Base-by-base conservation (phyloP, 2,797 vertebrate genomes). In the Gallinago stenura region DNA sequence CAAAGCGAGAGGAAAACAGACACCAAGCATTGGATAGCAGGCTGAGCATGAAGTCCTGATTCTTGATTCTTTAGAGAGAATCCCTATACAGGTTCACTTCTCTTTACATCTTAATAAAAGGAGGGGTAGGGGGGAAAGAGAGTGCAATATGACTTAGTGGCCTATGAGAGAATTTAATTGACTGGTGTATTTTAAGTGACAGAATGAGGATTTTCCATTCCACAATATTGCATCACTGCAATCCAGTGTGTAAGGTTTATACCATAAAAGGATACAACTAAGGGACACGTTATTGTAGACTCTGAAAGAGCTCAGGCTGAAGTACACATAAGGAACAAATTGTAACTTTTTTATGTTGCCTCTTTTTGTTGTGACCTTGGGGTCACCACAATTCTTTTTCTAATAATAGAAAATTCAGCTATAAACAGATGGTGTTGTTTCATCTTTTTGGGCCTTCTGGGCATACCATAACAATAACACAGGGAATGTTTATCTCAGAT, bases 321-420 rank as follows among this genome's bases (percentile, higher is more conserved):
- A 77, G 37, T 16, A 61, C 26, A n/a, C n/a, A n/a, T n/a, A n/a
- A 82, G 46, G 8, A 82, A 6, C 8, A 87, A 79, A 77, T 4
- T 6, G 13, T 24, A 85, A 83, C 28, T 80, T 86, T 60, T 71
- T 35, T 65, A 56, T 39, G 17, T 46, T 85, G 11, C 3, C 15
- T 73, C 35, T 73, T 70, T 91, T 66, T 64, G 33, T 46, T 20
- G 12, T 51, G 66, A 93, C 78, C 62, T 87, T 92, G 43, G 48
- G 28, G 60, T 77, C 48, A 71, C 7, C 19, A 66, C 33, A 89
- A 48, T 70, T 92, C 22, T 78, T 87, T 61, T 82, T 73, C 71
- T 87, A 94, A 91, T 80, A 92, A 90, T 66, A 91, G 17, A 85
- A 93, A 91, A 89, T 48, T 79, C 16, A 70, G 50, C 48, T 87